phyloP scores from a whole-genome alignment of 2,888 invertebrate genomes.

The Endomychus coccineus region DNA sequence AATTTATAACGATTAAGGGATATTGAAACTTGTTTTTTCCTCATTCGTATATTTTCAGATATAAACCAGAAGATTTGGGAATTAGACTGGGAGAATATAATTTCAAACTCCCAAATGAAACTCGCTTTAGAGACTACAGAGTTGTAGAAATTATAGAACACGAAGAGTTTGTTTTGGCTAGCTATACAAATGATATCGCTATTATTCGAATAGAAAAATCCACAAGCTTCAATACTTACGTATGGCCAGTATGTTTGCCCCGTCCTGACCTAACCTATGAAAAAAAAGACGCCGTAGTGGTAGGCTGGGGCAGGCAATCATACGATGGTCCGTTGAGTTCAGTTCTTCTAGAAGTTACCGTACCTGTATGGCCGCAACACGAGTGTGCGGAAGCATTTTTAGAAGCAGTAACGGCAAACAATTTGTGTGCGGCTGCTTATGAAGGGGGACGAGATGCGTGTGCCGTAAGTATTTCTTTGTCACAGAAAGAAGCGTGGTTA shows the following conservation, averaged over 20 bases:
- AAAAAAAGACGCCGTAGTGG: slow-evolving; percentile 58
- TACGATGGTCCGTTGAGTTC: slow-evolving; percentile 56
- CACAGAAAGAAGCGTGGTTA: too few species aligned
- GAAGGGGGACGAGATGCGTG: slow-evolving; percentile 78
- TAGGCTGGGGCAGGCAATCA: slow-evolving; percentile 71
- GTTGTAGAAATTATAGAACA: slow-evolving; percentile 61
- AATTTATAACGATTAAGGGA: too few species aligned
- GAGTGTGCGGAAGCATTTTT: slow-evolving; percentile 57
- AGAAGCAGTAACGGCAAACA: slow-evolving; percentile 58
- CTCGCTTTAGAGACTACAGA: slow-evolving; percentile 61
- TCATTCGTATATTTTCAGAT: slow-evolving; percentile 46
- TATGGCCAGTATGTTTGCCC: slow-evolving; percentile 81
- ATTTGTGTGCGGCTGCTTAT: slow-evolving; percentile 68
- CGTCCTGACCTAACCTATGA: slow-evolving; percentile 54
- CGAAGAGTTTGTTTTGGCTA: slow-evolving; percentile 56
- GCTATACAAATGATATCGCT: slow-evolving; percentile 72
- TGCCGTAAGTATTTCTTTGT: slow-evolving; percentile 62
- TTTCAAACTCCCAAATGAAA: slow-evolving; percentile 58
- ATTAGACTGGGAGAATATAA: slow-evolving; percentile 80
- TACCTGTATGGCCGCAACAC: slow-evolving; percentile 70
- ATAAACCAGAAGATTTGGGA: slow-evolving; percentile 52
- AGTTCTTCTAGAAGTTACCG: slow-evolving; percentile 66
- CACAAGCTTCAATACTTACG: slow-evolving; percentile 65
- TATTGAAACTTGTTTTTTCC: too few species aligned
- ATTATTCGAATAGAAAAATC: slow-evolving; percentile 60